Evolutionary conservation across 2,113 vertebrate species (phyloP).

Genomic region (Aramus guarauna): DNA sequence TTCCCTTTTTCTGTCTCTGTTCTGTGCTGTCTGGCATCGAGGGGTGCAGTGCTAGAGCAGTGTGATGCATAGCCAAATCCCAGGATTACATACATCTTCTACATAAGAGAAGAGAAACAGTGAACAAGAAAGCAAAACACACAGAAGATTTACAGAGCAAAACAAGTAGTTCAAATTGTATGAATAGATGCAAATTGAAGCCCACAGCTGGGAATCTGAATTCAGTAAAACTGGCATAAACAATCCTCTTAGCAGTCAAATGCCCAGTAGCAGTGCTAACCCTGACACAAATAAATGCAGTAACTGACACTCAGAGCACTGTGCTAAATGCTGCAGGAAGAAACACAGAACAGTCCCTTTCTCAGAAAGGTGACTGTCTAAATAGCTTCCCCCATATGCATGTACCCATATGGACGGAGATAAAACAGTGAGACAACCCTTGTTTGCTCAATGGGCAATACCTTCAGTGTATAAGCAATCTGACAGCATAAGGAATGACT

Average conservation of each 20-base stretch:
- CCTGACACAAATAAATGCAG: background rate
- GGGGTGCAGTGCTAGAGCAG: background rate
- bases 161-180: background rate
- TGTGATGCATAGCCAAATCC: background rate
- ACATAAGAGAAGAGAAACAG: background rate
- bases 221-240: background rate
- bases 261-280: background rate
- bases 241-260: background rate
- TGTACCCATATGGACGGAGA: background rate
- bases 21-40: background rate
- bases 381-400: fast-evolving
- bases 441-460: background rate
- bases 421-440: background rate
- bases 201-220: background rate
- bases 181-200: background rate
- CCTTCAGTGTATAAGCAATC: background rate
- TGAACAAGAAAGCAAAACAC: background rate
- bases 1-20: background rate
- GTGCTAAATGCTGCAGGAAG: background rate
- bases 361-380: background rate
- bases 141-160: background rate
- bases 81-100: background rate
- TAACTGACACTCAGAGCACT: background rate
- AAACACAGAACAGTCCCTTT: background rate
- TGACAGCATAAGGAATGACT: background rate